Conservation (phyloP, 1,140 invertebrate species). For the Musca vetustissima region DNA sequence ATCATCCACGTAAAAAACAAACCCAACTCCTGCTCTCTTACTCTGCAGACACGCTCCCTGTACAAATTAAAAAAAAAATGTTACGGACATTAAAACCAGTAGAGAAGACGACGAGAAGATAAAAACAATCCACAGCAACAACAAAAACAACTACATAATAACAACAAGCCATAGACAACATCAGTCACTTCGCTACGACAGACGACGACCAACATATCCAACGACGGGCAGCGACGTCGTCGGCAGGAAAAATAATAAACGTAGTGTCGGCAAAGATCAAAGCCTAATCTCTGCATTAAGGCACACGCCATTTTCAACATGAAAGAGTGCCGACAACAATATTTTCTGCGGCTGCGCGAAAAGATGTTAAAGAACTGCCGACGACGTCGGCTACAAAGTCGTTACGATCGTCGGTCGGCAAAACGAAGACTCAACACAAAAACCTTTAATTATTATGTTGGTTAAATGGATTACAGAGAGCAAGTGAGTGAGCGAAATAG, state of each 20-base stretch:
- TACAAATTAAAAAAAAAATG: constrained; percentile 11
- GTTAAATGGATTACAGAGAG: constrained; percentile 7
- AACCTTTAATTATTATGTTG: constrained; percentile 22
- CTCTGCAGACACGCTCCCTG: too few relatives aligned
- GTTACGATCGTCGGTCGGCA: constrained; percentile 20
- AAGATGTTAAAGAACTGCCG: constrained; percentile 35
- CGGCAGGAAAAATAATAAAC: constrained; percentile 17
- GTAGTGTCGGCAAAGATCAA: constrained; percentile 46
- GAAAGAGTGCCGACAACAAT: constrained; percentile 45
- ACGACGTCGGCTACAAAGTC: constrained; percentile 40
- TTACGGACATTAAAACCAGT: constrained; percentile 17
- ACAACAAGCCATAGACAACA: neutral
- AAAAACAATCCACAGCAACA: constrained; percentile 43
- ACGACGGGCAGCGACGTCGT: constrained; percentile 16
- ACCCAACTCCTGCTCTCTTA: too few relatives aligned
- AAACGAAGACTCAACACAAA: constrained; percentile 4
- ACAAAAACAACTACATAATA: constrained; percentile 28
- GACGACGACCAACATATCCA: neutral
- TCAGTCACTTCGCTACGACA: neutral
- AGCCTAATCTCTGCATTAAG: constrained; percentile 54
- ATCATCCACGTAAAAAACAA: too few relatives aligned
- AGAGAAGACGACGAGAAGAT: constrained; percentile 24
- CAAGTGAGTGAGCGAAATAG: too few relatives aligned
- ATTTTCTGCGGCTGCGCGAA: constrained; percentile 51
- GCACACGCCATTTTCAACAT: constrained; percentile 56